Evolutionary conservation across 2,888 invertebrate genomes (phyloP), one percentile per base, ranked within the genome.

Genomic region (Euproctis similis): DNA sequence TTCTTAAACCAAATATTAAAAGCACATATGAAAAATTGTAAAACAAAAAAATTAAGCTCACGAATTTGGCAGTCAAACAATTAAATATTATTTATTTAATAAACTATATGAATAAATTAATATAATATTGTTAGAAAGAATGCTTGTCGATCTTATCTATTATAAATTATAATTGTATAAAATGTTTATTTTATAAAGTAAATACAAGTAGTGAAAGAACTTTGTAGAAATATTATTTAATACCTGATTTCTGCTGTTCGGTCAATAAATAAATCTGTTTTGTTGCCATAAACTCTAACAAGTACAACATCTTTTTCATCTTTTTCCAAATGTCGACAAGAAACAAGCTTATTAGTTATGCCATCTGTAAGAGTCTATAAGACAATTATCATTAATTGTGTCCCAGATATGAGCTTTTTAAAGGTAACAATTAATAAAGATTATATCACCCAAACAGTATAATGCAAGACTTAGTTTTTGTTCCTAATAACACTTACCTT

Each of bases 191-290:
- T 60, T 69, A n/a, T n/a, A n/a, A n/a, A n/a, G n/a, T n/a, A n/a
- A n/a, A n/a, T n/a, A n/a, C n/a, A n/a, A n/a, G n/a, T n/a, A n/a
- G n/a, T n/a, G n/a, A n/a, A n/a, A n/a, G n/a, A n/a, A n/a, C n/a
- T n/a, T n/a, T n/a, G n/a, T n/a, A n/a, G n/a, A n/a, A n/a, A n/a
- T n/a, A n/a, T n/a, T n/a, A n/a, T n/a, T n/a, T n/a, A n/a, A n/a
- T 70, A 88, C 87, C 89, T 87, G 32, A 90, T 89, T 82, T 97
- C 97, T 27, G 91, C 90, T 61, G 91, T 89, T 41, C 97, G 87
- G 66, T 98, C 95, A 60, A 98, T 96, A 39, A 98, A 88, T 46
- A 94, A 84, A 73, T 97, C 97, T 2, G 97, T 97, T 74, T 96
- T 96, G 53, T 92, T 89, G 13, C 98, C 98, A 85, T 97, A 97